phyloP scores from a whole-genome alignment of 2,888 invertebrate genomes.

The Plebejus melissa region DNA sequence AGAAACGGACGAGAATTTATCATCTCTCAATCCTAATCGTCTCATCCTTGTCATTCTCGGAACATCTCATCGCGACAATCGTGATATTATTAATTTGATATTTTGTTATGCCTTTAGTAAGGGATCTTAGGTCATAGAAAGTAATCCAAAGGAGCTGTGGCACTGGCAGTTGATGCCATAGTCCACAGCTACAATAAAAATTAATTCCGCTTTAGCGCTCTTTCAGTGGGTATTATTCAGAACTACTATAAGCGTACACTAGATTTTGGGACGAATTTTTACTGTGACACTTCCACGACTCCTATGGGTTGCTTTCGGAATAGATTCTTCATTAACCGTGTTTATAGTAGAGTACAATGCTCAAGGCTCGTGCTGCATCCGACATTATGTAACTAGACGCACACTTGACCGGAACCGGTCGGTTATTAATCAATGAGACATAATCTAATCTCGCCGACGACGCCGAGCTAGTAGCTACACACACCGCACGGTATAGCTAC shows the following conservation, averaged over 20 bases:
- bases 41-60: too few species aligned
- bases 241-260: too few species aligned
- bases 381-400: constrained; percentile 23
- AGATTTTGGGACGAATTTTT: not conserved
- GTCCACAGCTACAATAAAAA: not conserved
- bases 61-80: too few species aligned
- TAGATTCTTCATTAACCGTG: not conserved
- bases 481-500: not conserved
- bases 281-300: not conserved
- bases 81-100: too few species aligned
- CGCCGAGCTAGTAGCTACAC: constrained; percentile 16
- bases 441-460: constrained; percentile 34
- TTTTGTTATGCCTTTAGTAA: not conserved
- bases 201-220: not conserved
- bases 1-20: too few species aligned
- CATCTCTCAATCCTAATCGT: too few species aligned
- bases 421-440: constrained; percentile 35
- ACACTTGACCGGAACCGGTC: constrained; percentile 34
- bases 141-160: not conserved
- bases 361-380: not conserved
- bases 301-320: not conserved
- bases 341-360: not conserved
- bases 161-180: not conserved
- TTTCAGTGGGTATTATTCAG: not conserved
- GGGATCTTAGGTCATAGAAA: not conserved